These are phyloP conservation scores for Drosophila paranaensis DNA, from an alignment of 2,888 invertebrate species.

Conservation along the genomic window DNA sequence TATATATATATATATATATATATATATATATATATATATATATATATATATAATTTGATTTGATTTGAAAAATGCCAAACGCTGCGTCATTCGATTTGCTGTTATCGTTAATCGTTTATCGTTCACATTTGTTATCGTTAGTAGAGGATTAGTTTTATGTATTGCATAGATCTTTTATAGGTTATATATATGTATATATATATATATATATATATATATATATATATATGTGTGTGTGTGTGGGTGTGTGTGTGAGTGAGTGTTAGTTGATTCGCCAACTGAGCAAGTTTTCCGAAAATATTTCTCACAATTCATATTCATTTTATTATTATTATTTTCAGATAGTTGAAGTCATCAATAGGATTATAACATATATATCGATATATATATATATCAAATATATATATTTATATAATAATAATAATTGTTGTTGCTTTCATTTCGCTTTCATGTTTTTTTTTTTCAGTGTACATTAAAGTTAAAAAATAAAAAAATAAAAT, in stretches of 20 bases:
- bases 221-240: constrained; percentile 4
- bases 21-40: too few species aligned
- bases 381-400: constrained; percentile 19
- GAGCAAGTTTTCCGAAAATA: constrained; percentile 26
- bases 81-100: constrained; percentile 17
- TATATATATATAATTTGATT: background rate
- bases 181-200: background rate
- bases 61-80: constrained; percentile 26
- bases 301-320: constrained; percentile 37
- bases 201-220: background rate
- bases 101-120: constrained; percentile 30
- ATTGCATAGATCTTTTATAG: constrained; percentile 4
- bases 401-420: constrained; percentile 27
- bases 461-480: constrained; percentile 25
- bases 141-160: constrained; percentile 34
- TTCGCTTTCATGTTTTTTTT: constrained; percentile 5
- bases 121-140: constrained; percentile 30
- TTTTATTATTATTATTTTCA: constrained; percentile 21
- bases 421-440: constrained; percentile 40
- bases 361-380: constrained; percentile 27
- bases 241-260: background rate
- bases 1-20: too few species aligned
- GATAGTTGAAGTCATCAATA: constrained; percentile 12
- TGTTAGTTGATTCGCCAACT: constrained; percentile 7
- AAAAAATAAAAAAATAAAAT: constrained; percentile 39